These are phyloP conservation scores for Thymallus thymallus DNA, from an alignment of 2,113 vertebrate species.

Conservation along the genomic window DNA sequence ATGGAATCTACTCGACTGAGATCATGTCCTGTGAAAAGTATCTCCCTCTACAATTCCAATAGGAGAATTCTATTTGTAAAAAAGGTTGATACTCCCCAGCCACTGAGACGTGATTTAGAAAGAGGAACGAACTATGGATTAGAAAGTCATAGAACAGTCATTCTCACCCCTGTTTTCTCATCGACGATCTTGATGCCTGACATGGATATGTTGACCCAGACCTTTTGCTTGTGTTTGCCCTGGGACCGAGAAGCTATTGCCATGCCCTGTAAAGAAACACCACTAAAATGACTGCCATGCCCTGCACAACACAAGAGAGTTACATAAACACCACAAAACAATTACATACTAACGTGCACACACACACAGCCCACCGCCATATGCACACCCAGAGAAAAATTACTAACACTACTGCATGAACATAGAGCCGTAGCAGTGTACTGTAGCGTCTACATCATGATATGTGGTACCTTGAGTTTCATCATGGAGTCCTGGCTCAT, in stretches of 20 bases:
- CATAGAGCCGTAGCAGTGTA: neutral
- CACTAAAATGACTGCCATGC: constrained; percentile 85
- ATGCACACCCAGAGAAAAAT: too few species aligned
- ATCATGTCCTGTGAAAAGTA: neutral
- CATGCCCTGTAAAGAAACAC: constrained; percentile 80
- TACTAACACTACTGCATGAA: neutral
- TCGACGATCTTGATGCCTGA: constrained; percentile 93
- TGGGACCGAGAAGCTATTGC: constrained; percentile 92
- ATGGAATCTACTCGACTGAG: neutral
- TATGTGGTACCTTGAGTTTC: constrained; percentile 88
- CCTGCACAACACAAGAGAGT: constrained; percentile 75
- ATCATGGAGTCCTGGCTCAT: constrained; percentile 99
- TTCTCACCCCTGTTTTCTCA: constrained; percentile 92
- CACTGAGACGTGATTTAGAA: too few species aligned
- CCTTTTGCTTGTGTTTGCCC: constrained; percentile 94
- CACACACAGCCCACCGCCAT: too few species aligned
- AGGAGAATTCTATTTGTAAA: too few species aligned
- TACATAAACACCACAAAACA: too few species aligned
- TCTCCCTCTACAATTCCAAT: too few species aligned
- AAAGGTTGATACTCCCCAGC: too few species aligned
- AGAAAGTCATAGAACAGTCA: too few species aligned
- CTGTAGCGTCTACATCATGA: too few species aligned
- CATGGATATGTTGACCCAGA: constrained; percentile 92
- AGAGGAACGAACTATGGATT: too few species aligned
- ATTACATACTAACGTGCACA: too few species aligned